phyloP scores from a whole-genome alignment of 2,113 vertebrate genomes.

The Recurvirostra avosetta region DNA sequence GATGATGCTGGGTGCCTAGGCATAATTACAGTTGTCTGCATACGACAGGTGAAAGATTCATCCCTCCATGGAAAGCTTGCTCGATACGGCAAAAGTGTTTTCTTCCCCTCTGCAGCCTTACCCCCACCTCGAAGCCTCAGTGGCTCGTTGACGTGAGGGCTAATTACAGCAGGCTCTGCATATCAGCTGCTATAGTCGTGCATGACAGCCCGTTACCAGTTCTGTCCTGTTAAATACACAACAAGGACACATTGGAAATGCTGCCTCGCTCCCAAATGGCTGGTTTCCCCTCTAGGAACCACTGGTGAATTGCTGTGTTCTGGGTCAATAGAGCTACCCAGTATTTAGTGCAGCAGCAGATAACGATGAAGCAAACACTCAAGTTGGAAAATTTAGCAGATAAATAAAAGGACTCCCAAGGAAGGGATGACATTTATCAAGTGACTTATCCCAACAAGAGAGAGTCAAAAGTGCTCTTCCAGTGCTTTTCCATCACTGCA shows the following conservation, averaged over 20 bases:
- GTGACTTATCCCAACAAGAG: not conserved
- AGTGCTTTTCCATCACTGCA: not conserved
- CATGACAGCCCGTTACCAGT: not conserved
- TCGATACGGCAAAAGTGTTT: not conserved
- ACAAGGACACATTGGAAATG: fast-evolving
- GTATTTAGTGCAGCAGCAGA: not conserved
- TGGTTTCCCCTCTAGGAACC: not conserved
- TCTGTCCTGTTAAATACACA: not conserved
- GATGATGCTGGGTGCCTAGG: not conserved
- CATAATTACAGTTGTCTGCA: not conserved
- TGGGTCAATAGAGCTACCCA: not conserved
- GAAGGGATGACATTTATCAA: not conserved
- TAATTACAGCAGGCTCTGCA: not conserved
- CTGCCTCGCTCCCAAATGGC: not conserved
- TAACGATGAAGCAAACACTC: not conserved
- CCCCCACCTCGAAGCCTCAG: not conserved
- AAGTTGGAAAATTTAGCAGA: not conserved
- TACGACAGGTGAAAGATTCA: not conserved
- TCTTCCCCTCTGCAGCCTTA: not conserved
- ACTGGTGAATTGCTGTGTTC: not conserved
- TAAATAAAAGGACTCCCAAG: not conserved
- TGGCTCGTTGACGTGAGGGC: not conserved
- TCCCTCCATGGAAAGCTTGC: not conserved
- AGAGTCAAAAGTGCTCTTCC: not conserved
- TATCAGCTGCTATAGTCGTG: fast-evolving